Conservation (phyloP, 2,797 vertebrate species). For the Rhabdophis nuchalis region DNA sequence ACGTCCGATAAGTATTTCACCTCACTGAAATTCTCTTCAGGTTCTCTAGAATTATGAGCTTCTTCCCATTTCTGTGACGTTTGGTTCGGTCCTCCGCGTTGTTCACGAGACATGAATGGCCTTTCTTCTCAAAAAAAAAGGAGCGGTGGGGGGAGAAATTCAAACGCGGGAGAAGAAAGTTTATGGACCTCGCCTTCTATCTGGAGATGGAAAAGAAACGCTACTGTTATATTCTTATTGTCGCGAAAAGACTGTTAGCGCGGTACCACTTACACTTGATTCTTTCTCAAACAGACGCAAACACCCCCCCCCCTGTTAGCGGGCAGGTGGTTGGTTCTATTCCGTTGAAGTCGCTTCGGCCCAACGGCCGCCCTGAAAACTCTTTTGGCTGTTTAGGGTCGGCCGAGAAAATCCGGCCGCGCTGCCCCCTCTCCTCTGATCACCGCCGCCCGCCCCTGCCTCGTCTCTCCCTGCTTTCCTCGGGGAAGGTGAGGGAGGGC, state of each 20-base stretch:
- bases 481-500: slow-evolving; percentile 5
- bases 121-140: background rate
- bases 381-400: background rate
- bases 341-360: background rate
- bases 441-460: background rate
- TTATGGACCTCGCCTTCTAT: background rate
- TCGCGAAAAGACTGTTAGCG: too few relatives aligned
- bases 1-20: background rate
- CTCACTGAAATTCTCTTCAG: background rate
- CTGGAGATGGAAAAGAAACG: background rate
- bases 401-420: background rate
- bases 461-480: background rate
- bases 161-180: background rate
- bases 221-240: background rate
- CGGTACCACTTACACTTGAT: background rate
- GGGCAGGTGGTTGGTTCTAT: background rate
- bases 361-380: background rate
- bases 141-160: background rate
- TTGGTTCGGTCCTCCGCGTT: background rate
- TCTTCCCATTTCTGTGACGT: fast-evolving
- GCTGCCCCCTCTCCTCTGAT: background rate
- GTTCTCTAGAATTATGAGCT: too few relatives aligned
- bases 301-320: fast-evolving
- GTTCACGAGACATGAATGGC: background rate
- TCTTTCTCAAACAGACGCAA: background rate